Percentiles rank a stretch among this genome's conserved stretches.
Conservation (phyloP, 2,113 vertebrate species). For the Rhadina sibilatrix region DNA sequence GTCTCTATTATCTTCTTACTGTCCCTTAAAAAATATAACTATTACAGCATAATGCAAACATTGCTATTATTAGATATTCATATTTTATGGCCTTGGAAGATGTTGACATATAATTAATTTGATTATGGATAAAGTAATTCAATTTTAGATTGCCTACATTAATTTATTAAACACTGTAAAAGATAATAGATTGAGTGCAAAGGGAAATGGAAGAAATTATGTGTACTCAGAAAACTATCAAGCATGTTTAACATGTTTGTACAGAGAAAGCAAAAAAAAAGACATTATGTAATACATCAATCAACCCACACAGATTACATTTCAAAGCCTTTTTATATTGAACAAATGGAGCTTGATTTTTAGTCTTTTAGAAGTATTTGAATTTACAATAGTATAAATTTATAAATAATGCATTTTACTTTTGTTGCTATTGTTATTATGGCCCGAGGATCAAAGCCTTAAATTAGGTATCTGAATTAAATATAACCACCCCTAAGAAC, state of each 20-base stretch:
- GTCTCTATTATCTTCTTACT: not conserved
- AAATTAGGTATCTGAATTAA: slow-evolving; percentile 60
- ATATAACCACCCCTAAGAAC: slow-evolving; percentile 29
- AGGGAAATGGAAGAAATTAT: slow-evolving; percentile 55
- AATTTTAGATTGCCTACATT: slow-evolving; percentile 60
- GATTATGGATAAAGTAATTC: slow-evolving; percentile 68
- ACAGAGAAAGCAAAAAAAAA: not conserved
- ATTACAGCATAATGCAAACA: not conserved
- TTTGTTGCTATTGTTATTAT: slow-evolving; percentile 28
- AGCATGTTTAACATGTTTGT: slow-evolving; percentile 48
- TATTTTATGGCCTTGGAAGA: slow-evolving; percentile 66
- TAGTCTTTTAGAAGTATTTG: slow-evolving; percentile 39
- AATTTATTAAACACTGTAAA: slow-evolving; percentile 66
- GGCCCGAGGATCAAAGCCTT: slow-evolving; percentile 38
- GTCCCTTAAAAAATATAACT: not conserved
- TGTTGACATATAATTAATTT: slow-evolving; percentile 69
- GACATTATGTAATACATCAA: slow-evolving; percentile 44
- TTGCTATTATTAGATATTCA: slow-evolving; percentile 30
- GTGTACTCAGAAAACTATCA: slow-evolving; percentile 13
- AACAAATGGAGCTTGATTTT: slow-evolving; percentile 61
- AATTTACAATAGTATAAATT: slow-evolving; percentile 37
- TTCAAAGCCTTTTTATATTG: slow-evolving; percentile 41
- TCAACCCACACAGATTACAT: slow-evolving; percentile 24
- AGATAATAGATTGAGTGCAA: slow-evolving; percentile 26
- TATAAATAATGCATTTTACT: slow-evolving; percentile 62